These are phyloP conservation scores for Drosophila mulleri DNA, from an alignment of 2,888 invertebrate species.

Conservation along the genomic window DNA sequence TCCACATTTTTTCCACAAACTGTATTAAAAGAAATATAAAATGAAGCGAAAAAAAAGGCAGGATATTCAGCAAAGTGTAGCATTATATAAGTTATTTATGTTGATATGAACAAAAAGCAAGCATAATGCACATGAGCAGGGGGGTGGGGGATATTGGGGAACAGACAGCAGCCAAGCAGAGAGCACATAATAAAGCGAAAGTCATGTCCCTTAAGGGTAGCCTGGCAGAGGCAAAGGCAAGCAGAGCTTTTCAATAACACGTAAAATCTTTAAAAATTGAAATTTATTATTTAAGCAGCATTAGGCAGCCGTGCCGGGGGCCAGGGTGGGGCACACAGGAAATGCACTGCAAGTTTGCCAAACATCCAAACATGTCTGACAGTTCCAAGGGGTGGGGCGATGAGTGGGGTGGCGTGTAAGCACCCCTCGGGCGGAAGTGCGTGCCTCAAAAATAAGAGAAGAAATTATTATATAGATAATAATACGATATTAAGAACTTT, in stretches of 20 bases:
- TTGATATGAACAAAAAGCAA: slow-evolving; percentile 70
- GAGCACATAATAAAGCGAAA: slow-evolving; percentile 73
- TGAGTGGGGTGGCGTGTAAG: neutral
- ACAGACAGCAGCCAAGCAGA: slow-evolving; percentile 18
- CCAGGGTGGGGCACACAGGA: slow-evolving; percentile 39
- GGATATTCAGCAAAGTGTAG: slow-evolving; percentile 60
- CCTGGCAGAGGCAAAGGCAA: slow-evolving; percentile 19
- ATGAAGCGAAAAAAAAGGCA: slow-evolving; percentile 34
- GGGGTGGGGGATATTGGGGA: neutral
- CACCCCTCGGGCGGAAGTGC: slow-evolving; percentile 51
- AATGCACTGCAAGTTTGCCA: slow-evolving; percentile 63
- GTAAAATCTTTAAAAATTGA: slow-evolving; percentile 76
- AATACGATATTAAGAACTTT: slow-evolving; percentile 71
- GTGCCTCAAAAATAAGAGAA: slow-evolving; percentile 27
- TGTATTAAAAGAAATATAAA: slow-evolving; percentile 54
- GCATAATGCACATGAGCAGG: slow-evolving; percentile 62
- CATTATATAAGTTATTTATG: slow-evolving; percentile 76
- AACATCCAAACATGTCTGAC: slow-evolving; percentile 50
- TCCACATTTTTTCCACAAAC: slow-evolving; percentile 38
- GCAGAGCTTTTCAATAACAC: slow-evolving; percentile 73
- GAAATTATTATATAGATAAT: slow-evolving; percentile 63
- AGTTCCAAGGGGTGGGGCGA: slow-evolving; percentile 20
- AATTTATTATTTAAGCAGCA: slow-evolving; percentile 73
- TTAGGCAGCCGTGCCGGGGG: slow-evolving; percentile 5
- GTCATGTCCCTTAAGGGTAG: slow-evolving; percentile 72